These are phyloP conservation scores for Danaus plexippus DNA, from an alignment of 1,140 invertebrate species.

Conservation along the genomic window DNA sequence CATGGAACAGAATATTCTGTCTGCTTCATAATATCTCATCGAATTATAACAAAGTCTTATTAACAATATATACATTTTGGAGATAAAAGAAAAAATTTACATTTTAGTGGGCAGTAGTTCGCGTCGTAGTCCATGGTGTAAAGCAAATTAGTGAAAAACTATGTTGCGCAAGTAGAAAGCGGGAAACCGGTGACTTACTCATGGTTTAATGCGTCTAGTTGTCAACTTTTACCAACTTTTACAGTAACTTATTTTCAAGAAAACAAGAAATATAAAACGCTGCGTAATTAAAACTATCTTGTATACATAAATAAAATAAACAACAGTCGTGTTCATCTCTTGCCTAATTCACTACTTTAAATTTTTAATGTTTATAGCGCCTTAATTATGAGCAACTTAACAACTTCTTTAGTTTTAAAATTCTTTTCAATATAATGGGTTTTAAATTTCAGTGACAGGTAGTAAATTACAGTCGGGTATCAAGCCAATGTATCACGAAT, in stretches of 20 bases:
- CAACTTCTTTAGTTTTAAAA: conserved; percentile 13
- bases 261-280: background rate
- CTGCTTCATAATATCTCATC: conserved; percentile 3
- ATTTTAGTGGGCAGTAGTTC: conserved; percentile 13
- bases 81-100: background rate
- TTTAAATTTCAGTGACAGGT: conserved; percentile 17
- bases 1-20: background rate
- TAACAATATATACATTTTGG: background rate
- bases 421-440: conserved; percentile 9
- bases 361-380: conserved; percentile 5
- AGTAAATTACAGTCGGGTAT: conserved; percentile 21
- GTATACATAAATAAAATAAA: no score
- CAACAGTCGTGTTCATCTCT: background rate
- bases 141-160: conserved; percentile 40
- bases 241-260: conserved; percentile 1
- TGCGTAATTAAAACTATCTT: background rate
- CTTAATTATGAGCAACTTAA: conserved; percentile 12
- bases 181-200: conserved; percentile 43
- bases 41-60: conserved; percentile 1
- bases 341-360: conserved; percentile 5
- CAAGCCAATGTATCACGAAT: conserved; percentile 46
- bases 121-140: conserved; percentile 33
- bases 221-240: background rate
- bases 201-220: conserved; percentile 33
- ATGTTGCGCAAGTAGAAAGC: conserved; percentile 54